Percentiles rank a stretch among this genome's conserved stretches.
phyloP scores from a whole-genome alignment of 2,888 invertebrate species.

The Cryptus armator region DNA sequence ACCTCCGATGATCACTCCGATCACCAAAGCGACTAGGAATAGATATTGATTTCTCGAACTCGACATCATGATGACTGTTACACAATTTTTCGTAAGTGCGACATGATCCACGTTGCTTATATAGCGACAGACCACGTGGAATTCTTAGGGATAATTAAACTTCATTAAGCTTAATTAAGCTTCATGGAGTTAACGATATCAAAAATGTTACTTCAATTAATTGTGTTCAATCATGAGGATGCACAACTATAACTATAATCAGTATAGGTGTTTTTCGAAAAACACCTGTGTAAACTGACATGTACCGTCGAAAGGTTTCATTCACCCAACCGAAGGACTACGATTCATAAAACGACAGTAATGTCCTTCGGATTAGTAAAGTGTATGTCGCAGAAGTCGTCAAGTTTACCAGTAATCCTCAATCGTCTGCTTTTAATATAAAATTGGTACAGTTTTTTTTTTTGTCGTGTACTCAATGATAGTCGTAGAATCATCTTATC shows the following conservation, averaged over 20 bases:
- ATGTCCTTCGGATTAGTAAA: too few species aligned
- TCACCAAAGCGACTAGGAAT: neutral
- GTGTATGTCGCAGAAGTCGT: too few species aligned
- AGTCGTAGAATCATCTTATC: too few species aligned
- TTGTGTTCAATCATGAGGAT: neutral
- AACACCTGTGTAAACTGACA: neutral
- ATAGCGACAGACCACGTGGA: neutral
- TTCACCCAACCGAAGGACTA: too few species aligned
- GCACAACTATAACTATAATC: neutral
- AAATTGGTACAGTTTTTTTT: too few species aligned
- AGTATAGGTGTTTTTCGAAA: neutral
- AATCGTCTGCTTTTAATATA: too few species aligned
- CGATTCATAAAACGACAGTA: too few species aligned
- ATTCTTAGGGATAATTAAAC: neutral
- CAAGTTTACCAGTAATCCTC: too few species aligned
- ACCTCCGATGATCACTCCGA: neutral
- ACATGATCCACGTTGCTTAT: neutral
- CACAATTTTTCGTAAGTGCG: neutral
- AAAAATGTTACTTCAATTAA: neutral
- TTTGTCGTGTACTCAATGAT: too few species aligned
- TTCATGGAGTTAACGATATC: neutral
- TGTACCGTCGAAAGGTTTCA: too few species aligned
- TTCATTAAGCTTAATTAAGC: neutral
- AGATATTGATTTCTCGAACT: neutral
- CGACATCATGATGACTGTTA: neutral